Conservation (phyloP, 2,797 vertebrate genomes). For the Leptatherina wallacei region DNA sequence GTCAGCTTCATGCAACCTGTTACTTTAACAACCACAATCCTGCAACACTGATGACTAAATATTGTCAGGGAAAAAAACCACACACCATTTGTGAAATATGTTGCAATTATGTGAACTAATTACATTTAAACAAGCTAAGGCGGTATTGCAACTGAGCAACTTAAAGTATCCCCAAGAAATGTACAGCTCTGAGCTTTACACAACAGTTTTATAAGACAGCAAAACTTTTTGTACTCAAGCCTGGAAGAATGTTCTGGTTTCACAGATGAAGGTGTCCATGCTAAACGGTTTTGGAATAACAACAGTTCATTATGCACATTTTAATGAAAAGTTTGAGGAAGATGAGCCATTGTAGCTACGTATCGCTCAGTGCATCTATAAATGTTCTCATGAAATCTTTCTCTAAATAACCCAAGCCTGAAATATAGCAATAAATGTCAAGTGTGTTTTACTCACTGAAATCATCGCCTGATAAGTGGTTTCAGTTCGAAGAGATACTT, state of each 20-base stretch:
- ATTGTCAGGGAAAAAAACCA: too few species aligned
- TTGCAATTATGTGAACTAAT: fast-evolving
- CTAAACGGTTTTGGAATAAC: not conserved
- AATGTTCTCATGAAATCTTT: not conserved
- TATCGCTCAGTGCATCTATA: not conserved
- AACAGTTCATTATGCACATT: not conserved
- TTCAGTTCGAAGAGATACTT: too few species aligned
- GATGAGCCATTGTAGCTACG: too few species aligned
- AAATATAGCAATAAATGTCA: too few species aligned
- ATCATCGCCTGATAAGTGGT: too few species aligned
- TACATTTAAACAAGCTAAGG: not conserved
- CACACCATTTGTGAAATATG: not conserved
- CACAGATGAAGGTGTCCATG: not conserved
- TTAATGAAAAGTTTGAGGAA: not conserved
- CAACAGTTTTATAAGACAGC: not conserved
- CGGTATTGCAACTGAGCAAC: not conserved
- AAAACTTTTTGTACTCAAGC: too few species aligned
- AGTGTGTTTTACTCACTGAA: too few species aligned
- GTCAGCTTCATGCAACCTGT: not conserved
- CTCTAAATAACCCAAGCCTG: too few species aligned
- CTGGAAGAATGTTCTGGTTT: not conserved
- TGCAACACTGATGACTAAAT: too few species aligned
- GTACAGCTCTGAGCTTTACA: not conserved
- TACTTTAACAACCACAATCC: not conserved
- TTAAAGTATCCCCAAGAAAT: not conserved